phyloP scores from a whole-genome alignment of 2,113 vertebrate species.

The Tenrec ecaudatus region DNA sequence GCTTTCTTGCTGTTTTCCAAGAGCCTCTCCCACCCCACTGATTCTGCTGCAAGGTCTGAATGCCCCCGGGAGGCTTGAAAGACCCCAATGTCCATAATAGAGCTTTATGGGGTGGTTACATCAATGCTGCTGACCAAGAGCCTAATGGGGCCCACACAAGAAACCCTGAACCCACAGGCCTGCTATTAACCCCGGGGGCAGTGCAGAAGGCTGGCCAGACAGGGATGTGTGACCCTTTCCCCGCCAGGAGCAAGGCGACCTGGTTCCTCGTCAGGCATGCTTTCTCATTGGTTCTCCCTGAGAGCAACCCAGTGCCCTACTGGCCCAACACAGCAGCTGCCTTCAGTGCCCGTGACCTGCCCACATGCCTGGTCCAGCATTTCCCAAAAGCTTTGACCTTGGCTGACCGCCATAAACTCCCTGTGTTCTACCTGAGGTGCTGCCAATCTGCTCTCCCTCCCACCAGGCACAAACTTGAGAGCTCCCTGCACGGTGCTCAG shows the following conservation, averaged over 20 bases:
- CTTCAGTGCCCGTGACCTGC: background rate
- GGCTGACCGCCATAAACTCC: background rate
- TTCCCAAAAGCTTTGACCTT: background rate
- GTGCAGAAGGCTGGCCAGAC: background rate
- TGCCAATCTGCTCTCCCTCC: background rate
- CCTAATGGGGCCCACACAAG: rapidly evolving
- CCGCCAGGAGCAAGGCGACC: background rate
- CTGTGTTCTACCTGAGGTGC: background rate
- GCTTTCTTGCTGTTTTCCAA: background rate
- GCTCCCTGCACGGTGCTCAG: background rate
- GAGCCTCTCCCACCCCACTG: background rate
- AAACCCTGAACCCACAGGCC: background rate
- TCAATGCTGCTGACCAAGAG: background rate
- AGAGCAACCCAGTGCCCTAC: background rate
- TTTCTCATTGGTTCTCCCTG: no score
- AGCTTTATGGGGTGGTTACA: background rate
- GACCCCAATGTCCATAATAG: background rate
- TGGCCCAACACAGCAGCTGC: background rate
- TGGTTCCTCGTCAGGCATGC: background rate
- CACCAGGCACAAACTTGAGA: rapidly evolving
- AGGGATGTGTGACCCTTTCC: background rate
- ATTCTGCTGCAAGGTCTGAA: background rate
- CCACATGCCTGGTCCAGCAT: no score
- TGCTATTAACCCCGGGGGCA: rapidly evolving
- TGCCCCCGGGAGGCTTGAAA: background rate